Base-by-base conservation (phyloP, 2,797 vertebrate genomes). In the Sebastes steindachneri region DNA sequence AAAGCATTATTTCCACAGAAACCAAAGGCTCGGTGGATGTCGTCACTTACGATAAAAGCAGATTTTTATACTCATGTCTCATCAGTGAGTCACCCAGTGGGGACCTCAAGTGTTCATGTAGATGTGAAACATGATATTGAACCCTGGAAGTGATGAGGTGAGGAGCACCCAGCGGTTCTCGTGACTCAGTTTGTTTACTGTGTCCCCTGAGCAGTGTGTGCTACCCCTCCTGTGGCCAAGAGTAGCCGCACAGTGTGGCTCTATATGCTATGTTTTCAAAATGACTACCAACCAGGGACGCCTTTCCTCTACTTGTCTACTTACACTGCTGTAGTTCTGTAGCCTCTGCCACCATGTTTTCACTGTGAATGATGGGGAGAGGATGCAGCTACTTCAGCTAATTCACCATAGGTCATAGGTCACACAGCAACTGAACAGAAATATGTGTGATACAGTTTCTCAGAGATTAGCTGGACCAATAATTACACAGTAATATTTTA, bases 41-140 rank as follows among this genome's bases (percentile, higher is more conserved):
- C 41, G 9, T 60, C 41, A 33, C 14, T 80, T 21, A 17, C 15
- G 31, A 33, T 29, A 37, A 54, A 71, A 73, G 53, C 12, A 58
- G 29, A 67, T 77, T 66, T 64, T 48, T 25, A 25, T 73, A 23
- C 21, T 59, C 2, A 10, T 58, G 10, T 62, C 23, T 77, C 26
- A 31, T 75, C 21, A 65, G 25, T 67, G 51, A 41, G 59, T 68
- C 65, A 7, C 23, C 8, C 10, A 23, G 54, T 23, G 26, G 62
- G 62, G 72, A 77, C 69, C 31, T 51, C 3, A 51, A 59, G 64
- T 81, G 17, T 80, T 77, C 57, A 25, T 51, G 28, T 55, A 26
- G 74, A 53, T 66, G 12, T 79, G 70, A 86, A 87, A 86, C 71
- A 66, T 62, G 33, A 88, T 67, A 35, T 62, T 74, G 3, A 64